Evolutionary conservation across 1,140 invertebrate genomes (phyloP), one percentile per base, ranked within the genome.

Genomic region (Papilio machaon): DNA sequence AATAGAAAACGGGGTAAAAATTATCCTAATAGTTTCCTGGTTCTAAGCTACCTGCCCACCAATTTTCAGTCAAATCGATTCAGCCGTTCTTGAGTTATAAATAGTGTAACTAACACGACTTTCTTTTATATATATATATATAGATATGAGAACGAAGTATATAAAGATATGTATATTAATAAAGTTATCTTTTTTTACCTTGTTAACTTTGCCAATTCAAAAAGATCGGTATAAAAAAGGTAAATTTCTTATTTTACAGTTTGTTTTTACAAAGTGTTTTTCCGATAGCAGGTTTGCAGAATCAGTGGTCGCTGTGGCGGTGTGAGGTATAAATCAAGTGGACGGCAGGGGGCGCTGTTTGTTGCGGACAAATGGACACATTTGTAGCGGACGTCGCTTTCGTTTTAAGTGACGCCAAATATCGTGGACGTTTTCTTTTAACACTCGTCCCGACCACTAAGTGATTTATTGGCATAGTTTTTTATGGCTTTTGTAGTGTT

Each of bases 311-410:
- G n/a, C 54, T 11, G 47, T 58, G 30, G 64, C 64, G 64, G 64
- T 70, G 64, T 70, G 64, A 70, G 30, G 64, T 15, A 70, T 70
- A 70, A 70, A 70, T 70, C 64, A 70, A 6, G 13, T 35, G 30
- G 64, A 11, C 64, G 64, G 64, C 64, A 70, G 64, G 64, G 64
- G 30, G 64, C 23, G 64, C 13, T 35, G 64, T 35, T 70, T 35
- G 64, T 70, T 70, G 64, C 64, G 23, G 64, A 70, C 64, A 70
- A 70, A 70, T 70, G 64, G 64, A 35, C 64, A 70, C 64, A 70
- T 70, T 70, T 70, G 64, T 70, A 70, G 64, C 64, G 64, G 64
- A 70, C 64, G 35, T 70, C 13, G 64, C 64, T 70, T 35, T 70
- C 64, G 60, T 67, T 67, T 67, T 67, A 70, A 70, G 64, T 70